These are phyloP conservation scores for Cheilosia impressa DNA, from an alignment of 2,888 invertebrate species.

Conservation along the genomic window DNA sequence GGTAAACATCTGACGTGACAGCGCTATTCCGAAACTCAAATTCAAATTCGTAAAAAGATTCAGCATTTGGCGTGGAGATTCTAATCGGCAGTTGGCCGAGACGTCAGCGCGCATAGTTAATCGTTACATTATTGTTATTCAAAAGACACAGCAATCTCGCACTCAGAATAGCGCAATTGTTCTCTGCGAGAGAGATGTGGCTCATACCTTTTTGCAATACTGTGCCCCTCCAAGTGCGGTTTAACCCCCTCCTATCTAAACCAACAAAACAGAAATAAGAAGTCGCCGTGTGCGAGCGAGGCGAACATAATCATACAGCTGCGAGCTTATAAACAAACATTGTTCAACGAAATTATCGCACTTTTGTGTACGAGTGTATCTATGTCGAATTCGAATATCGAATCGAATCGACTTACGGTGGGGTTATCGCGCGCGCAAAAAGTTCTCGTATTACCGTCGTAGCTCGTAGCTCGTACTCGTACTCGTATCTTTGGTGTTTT, in stretches of 20 bases:
- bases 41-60: constrained; percentile 47
- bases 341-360: background rate
- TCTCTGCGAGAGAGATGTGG: background rate
- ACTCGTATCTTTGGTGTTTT: constrained; percentile 23
- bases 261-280: background rate
- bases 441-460: background rate
- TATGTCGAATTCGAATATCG: constrained; percentile 43
- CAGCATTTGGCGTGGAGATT: constrained; percentile 2
- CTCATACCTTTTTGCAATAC: constrained; percentile 22
- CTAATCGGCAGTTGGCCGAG: constrained; percentile 1
- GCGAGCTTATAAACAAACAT: constrained; percentile 18
- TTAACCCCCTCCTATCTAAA: constrained; percentile 4
- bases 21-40: constrained; percentile 19
- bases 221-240: constrained; percentile 6
- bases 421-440: constrained; percentile 40
- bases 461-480: background rate
- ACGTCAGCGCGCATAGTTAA: background rate
- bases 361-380: constrained; percentile 16
- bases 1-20: constrained; percentile 60
- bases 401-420: constrained; percentile 50
- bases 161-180: constrained; percentile 1
- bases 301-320: constrained; percentile 11
- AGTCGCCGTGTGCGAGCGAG: background rate
- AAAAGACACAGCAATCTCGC: constrained; percentile 28
- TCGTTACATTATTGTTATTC: constrained; percentile 40